A percentile compares a stretch with the other conserved stretches of the same genome.
Conservation (phyloP, 1,140 invertebrate species). For the Cyclina sinensis region DNA sequence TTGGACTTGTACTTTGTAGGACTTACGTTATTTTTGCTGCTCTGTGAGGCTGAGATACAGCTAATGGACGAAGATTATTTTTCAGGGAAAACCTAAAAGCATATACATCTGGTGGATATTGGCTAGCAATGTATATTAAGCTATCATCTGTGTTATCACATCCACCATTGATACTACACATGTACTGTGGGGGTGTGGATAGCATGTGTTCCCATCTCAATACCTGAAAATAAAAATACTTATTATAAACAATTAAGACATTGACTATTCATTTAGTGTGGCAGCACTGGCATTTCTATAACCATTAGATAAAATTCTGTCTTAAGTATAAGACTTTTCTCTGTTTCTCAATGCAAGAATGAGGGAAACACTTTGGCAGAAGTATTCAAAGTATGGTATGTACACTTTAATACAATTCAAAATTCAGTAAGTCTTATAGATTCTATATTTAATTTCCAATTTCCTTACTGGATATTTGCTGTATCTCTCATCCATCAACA, state of each 20-base stretch:
- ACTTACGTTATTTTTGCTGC: conserved; percentile 68
- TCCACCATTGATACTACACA: not conserved
- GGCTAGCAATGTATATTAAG: conserved; percentile 68
- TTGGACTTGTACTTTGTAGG: too few relatives aligned
- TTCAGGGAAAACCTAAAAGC: conserved; percentile 6
- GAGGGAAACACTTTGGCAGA: too few relatives aligned
- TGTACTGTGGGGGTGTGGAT: conserved; percentile 68
- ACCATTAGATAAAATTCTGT: too few relatives aligned
- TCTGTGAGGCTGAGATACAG: conserved; percentile 63
- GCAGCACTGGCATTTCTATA: too few relatives aligned
- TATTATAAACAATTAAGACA: not conserved
- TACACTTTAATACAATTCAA: too few relatives aligned
- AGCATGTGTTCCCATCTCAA: conserved; percentile 74
- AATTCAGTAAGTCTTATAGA: too few relatives aligned
- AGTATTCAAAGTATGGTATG: too few relatives aligned
- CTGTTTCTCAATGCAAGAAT: too few relatives aligned
- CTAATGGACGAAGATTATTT: conserved; percentile 29
- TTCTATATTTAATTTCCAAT: too few relatives aligned
- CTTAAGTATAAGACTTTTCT: not conserved
- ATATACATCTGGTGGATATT: conserved; percentile 70
- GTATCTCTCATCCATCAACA: conserved; percentile 75
- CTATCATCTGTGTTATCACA: conserved; percentile 29
- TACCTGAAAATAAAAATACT: conserved; percentile 67
- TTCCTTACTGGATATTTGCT: conserved; percentile 72
- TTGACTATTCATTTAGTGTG: not conserved